Percentiles rank a stretch among this genome's conserved stretches.
These are phyloP conservation scores for Podarcis cretensis DNA, from an alignment of 2,113 vertebrate species.

Conservation along the genomic window DNA sequence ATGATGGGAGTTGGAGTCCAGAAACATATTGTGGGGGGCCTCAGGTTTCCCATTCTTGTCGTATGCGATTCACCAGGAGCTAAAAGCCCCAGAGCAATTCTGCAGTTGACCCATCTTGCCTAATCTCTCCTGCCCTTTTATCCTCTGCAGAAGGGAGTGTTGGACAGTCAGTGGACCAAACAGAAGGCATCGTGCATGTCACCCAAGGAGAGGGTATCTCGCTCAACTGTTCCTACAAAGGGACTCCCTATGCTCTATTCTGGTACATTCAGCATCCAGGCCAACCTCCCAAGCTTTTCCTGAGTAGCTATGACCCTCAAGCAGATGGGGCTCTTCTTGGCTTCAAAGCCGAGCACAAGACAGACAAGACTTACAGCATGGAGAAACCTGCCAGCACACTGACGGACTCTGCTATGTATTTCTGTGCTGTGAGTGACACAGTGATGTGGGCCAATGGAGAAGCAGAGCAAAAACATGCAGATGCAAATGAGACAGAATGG, in stretches of 20 bases:
- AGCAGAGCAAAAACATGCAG: slow-evolving; percentile 10
- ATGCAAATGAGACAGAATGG: background rate
- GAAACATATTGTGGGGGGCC: too few relatives aligned
- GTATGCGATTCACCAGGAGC: too few relatives aligned
- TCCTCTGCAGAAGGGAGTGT: background rate
- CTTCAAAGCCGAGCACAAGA: background rate
- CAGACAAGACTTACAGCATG: background rate
- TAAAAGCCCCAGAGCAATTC: too few relatives aligned
- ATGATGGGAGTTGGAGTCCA: too few relatives aligned
- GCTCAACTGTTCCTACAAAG: slow-evolving; percentile 14
- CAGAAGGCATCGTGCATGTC: background rate
- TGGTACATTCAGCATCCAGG: slow-evolving; percentile 1
- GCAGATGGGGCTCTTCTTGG: too few relatives aligned
- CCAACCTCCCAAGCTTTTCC: background rate
- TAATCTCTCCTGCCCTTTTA: too few relatives aligned
- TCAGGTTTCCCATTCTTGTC: too few relatives aligned
- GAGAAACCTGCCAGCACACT: background rate
- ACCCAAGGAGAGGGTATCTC: background rate
- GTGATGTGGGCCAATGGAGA: background rate
- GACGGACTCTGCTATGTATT: background rate
- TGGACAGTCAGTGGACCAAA: slow-evolving; percentile 45
- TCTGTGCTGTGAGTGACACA: slow-evolving; percentile 48
- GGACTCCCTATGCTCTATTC: background rate
- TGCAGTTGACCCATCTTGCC: too few relatives aligned
- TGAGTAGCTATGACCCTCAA: background rate